These are phyloP conservation scores for Aphis craccivora DNA, from an alignment of 1,140 invertebrate species.

Conservation along the genomic window DNA sequence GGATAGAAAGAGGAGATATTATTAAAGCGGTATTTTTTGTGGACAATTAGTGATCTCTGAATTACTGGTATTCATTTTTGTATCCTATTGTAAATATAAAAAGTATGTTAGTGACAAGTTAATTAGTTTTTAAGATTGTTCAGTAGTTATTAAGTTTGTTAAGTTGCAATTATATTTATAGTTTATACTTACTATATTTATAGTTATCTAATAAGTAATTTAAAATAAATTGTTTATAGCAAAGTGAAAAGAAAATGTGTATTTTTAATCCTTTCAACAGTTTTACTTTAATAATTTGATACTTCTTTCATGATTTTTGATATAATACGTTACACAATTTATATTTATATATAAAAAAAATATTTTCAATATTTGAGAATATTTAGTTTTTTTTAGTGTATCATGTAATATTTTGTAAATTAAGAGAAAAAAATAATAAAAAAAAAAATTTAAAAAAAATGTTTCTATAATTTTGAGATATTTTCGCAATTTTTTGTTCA, in stretches of 20 bases:
- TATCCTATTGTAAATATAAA: conserved; percentile 55
- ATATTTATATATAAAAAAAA: no score
- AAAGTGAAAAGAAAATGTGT: neutral
- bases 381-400: neutral
- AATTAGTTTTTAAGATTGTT: conserved; percentile 58
- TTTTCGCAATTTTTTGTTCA: neutral
- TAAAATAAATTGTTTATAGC: conserved; percentile 51
- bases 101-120: conserved; percentile 48
- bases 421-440: no score
- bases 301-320: neutral
- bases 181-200: conserved; percentile 42
- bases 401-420: no score
- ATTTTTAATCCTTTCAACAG: neutral
- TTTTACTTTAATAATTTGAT: neutral
- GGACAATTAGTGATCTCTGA: conserved; percentile 55
- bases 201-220: conserved; percentile 41
- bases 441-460: neutral
- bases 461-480: neutral
- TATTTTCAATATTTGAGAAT: neutral
- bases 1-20: neutral
- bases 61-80: conserved; percentile 55
- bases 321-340: neutral
- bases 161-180: conserved; percentile 55
- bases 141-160: conserved; percentile 55
- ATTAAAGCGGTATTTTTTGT: conserved; percentile 48